phyloP scores from a whole-genome alignment of 2,888 invertebrate species.

The Clepsis dumicolana region DNA sequence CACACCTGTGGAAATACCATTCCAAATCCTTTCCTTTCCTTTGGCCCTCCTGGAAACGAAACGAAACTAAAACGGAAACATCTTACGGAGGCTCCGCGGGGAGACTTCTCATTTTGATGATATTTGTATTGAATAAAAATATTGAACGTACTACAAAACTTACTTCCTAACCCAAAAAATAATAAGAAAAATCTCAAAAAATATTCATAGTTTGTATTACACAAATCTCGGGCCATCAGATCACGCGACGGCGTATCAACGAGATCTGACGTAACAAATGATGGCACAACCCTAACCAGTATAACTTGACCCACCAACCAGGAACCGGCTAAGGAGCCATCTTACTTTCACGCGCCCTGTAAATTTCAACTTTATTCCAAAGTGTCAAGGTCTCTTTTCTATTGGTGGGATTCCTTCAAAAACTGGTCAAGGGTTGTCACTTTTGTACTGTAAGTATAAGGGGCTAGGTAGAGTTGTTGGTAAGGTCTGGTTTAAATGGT shows the following conservation, averaged over 20 bases:
- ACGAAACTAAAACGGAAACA: no score
- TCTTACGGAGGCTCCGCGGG: no score
- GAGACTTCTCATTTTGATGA: no score
- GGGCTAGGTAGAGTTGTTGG: not conserved
- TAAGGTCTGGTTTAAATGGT: constrained; percentile 16
- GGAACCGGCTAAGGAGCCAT: not conserved
- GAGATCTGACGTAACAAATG: constrained; percentile 82
- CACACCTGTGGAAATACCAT: no score
- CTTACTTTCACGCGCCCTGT: not conserved
- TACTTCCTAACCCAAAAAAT: constrained; percentile 23
- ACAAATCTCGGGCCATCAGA: constrained; percentile 80
- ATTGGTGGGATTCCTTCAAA: not conserved
- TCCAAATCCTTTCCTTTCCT: no score
- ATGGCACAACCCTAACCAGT: constrained; percentile 61
- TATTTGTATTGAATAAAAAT: no score
- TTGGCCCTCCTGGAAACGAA: no score
- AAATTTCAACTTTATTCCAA: not conserved
- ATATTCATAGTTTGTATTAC: constrained; percentile 76
- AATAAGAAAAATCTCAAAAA: constrained; percentile 50
- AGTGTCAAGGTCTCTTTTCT: not conserved
- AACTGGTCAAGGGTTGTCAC: constrained; percentile 1
- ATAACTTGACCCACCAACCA: constrained; percentile 51
- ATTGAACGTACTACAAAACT: not conserved
- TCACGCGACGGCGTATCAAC: constrained; percentile 70
- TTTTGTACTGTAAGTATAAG: not conserved